Base-by-base conservation (phyloP, 1,140 invertebrate genomes). In the Zaprionus camerounensis region DNA sequence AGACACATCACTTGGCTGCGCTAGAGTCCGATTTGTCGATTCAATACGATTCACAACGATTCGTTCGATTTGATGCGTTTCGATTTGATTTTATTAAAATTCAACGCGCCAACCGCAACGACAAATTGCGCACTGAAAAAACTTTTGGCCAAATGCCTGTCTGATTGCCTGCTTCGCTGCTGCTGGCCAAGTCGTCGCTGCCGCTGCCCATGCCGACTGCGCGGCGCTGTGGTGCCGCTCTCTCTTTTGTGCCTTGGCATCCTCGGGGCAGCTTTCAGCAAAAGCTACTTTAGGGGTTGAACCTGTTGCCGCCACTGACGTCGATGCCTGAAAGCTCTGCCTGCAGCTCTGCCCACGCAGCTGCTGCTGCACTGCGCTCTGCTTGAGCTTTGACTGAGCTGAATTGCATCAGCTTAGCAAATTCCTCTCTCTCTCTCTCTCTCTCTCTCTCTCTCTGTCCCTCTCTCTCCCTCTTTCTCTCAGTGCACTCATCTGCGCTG, bases 41-140 rank as follows among this genome's bases (percentile, higher is more conserved):
- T 24, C 2, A 26, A n/a, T 56, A 15, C 15, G 22, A 9, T 56
- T 56, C 13, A 38, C 12, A 13, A 38, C 11, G 49, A 20, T 56
- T 13, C n/a, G 51, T 49, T 11, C 7, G 15, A 15, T 55, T 55
- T 9, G n/a, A 13, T 26, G 26, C 13, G 53, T 26, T 56, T 56
- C n/a, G 51, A 46, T 9, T 56, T 56, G 15, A 15, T 26, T 31
- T 56, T 56, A 51, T 51, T 51, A 51, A 51, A 51, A 51, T 51
- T 51, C 46, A 74, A 87, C 71, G 81, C 83, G 84, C 81, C 84
- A 78, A 84, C 61, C 71, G 78, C 84, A 88, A 69, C 83, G 85
- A 84, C 83, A 84, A 88, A 80, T 79, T 75, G 81, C 85, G 83
- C 84, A 87, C 83, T 87, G 75, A 87, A 80, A 87, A 80, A 80